Percentiles rank a stretch among this genome's conserved stretches.
These are phyloP conservation scores for Phenganax marumi DNA, from an alignment of 92 coral and sea anemone genomes.

Conservation along the genomic window DNA sequence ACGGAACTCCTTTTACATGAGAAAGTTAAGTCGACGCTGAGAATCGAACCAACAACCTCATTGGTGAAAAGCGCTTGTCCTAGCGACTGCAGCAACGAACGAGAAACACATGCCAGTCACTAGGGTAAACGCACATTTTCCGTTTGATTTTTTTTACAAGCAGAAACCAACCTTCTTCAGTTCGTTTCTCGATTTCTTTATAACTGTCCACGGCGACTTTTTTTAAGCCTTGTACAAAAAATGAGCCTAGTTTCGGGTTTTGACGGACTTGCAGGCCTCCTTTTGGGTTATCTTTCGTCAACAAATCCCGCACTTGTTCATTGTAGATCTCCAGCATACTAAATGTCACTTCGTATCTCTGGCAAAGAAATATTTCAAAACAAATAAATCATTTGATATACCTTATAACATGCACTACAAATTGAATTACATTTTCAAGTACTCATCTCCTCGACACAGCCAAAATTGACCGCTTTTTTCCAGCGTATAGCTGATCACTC, in stretches of 20 bases:
- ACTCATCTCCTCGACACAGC: too few species aligned
- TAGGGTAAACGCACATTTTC: too few species aligned
- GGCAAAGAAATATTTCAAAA: conserved; percentile 5
- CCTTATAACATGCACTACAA: background rate
- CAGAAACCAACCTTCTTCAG: conserved; percentile 80
- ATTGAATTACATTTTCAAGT: background rate
- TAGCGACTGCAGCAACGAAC: too few species aligned
- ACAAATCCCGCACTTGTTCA: conserved; percentile 97
- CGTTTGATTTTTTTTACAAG: too few species aligned
- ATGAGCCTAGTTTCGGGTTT: conserved; percentile 93
- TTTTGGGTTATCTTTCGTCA: conserved; percentile 88
- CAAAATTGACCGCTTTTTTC: too few species aligned
- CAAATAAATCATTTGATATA: background rate
- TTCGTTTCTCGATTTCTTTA: conserved; percentile 82
- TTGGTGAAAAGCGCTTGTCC: too few species aligned
- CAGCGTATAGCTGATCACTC: background rate
- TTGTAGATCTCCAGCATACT: conserved; percentile 99
- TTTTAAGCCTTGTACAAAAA: conserved; percentile 90
- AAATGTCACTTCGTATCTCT: conserved; percentile 96
- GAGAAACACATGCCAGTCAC: too few species aligned
- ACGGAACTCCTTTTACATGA: too few species aligned
- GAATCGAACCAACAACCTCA: too few species aligned
- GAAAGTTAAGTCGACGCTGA: too few species aligned
- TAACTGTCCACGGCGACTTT: conserved; percentile 94
- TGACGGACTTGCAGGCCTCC: conserved; percentile 99